Conservation (phyloP, 2,113 vertebrate species). For the Clarias batrachus region DNA sequence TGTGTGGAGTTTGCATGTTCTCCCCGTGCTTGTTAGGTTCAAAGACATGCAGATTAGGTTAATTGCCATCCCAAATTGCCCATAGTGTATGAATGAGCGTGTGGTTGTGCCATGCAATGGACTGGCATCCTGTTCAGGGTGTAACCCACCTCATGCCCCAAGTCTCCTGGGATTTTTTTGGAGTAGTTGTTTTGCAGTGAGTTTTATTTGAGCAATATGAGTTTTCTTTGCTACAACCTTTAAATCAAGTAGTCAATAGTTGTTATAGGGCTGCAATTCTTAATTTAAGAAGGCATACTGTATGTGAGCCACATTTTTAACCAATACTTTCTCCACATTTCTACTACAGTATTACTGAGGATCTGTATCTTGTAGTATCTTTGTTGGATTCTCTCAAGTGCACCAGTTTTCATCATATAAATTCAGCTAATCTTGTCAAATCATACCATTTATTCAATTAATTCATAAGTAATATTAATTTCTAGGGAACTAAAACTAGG, state of each 20-base stretch:
- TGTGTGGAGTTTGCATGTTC: too few relatives aligned
- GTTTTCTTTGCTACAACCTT: background rate
- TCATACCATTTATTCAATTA: background rate
- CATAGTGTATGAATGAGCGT: too few relatives aligned
- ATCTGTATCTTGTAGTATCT: background rate
- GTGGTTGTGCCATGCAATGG: too few relatives aligned
- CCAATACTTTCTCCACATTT: background rate
- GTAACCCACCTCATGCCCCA: too few relatives aligned
- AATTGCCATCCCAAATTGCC: too few relatives aligned
- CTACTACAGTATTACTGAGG: background rate
- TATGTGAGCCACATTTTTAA: background rate
- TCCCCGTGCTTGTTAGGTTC: too few relatives aligned
- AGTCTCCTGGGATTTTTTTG: too few relatives aligned
- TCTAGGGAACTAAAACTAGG: background rate
- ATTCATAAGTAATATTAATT: background rate
- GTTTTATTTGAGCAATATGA: background rate
- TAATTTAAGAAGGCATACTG: background rate
- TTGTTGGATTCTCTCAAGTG: background rate
- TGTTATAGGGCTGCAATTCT: background rate
- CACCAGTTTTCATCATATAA: background rate
- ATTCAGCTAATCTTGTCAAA: background rate
- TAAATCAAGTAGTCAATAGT: background rate
- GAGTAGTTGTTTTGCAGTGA: background rate
- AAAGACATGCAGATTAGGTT: too few relatives aligned
- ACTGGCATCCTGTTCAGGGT: too few relatives aligned